Percentiles rank a stretch among this genome's conserved stretches.
Conservation (phyloP, 1,140 invertebrate species). For the Orchesella cincta region DNA sequence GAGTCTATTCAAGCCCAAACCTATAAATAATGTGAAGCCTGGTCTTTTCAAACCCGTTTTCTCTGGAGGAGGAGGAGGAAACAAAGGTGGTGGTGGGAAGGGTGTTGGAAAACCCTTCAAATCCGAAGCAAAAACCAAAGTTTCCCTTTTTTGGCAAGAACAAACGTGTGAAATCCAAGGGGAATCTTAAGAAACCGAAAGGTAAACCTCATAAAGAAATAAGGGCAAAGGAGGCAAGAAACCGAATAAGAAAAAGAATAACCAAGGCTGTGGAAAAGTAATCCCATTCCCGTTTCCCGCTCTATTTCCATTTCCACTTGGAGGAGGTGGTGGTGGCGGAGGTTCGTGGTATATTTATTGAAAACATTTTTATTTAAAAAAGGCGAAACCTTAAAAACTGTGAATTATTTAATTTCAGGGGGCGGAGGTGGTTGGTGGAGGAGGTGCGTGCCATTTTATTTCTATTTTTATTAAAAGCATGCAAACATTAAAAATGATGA, state of each 20-base stretch:
- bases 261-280: slow-evolving; percentile 2
- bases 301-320: slow-evolving; percentile 43
- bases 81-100: neutral
- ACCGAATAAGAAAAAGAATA: slow-evolving; percentile 16
- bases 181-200: neutral
- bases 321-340: slow-evolving; percentile 33
- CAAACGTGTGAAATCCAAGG: neutral
- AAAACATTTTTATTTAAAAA: no score
- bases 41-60: neutral
- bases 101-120: neutral
- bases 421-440: no score
- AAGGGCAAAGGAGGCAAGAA: slow-evolving; percentile 21
- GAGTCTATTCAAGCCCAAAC: neutral
- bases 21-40: neutral
- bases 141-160: neutral
- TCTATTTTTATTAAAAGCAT: no score
- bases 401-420: no score
- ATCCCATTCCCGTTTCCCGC: slow-evolving; percentile 42
- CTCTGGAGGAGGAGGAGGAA: neutral
- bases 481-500: neutral
- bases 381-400: no score
- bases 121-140: neutral
- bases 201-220: neutral
- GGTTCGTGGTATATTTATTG: no score
- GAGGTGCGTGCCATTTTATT: no score